phyloP scores from a whole-genome alignment of 2,797 vertebrate genomes.

The Gymnoscopelus braueri region DNA sequence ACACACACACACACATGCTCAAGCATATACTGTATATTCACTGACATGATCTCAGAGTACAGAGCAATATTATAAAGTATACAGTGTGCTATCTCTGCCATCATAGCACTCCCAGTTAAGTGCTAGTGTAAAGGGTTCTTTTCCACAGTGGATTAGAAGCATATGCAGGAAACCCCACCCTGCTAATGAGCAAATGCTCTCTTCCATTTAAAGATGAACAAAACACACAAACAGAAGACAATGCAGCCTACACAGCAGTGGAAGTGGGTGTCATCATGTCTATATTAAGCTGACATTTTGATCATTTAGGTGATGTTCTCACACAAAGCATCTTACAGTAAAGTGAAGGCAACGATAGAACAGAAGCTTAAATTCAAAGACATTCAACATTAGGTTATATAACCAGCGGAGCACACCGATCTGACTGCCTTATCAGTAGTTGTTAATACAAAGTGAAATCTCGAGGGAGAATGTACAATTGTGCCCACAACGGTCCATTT shows the following conservation, averaged over 20 bases:
- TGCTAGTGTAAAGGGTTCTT: slow-evolving; percentile 33
- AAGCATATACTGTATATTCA: no score
- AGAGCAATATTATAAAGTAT: neutral
- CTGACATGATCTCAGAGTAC: neutral
- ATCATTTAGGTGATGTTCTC: no score
- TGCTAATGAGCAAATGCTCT: slow-evolving; percentile 50
- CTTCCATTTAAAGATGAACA: slow-evolving; percentile 42
- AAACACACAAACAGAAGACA: slow-evolving; percentile 39
- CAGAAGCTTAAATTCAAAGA: no score
- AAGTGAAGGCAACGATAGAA: no score
- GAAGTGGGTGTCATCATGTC: slow-evolving; percentile 56
- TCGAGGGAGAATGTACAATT: no score
- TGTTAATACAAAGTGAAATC: no score
- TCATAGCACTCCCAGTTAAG: slow-evolving; percentile 47
- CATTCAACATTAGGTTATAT: no score
- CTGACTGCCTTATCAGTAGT: no score
- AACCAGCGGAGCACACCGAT: no score
- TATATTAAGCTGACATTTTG: no score
- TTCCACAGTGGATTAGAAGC: slow-evolving; percentile 32
- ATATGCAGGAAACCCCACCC: slow-evolving; percentile 58
- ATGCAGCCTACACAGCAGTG: slow-evolving; percentile 11
- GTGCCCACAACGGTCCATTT: no score
- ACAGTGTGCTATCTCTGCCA: slow-evolving; percentile 29
- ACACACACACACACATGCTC: neutral
- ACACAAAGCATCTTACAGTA: no score